Evolutionary conservation across 2,888 invertebrate species (phyloP), one percentile per base, ranked within the genome.

Genomic region (Cephus runcator): DNA sequence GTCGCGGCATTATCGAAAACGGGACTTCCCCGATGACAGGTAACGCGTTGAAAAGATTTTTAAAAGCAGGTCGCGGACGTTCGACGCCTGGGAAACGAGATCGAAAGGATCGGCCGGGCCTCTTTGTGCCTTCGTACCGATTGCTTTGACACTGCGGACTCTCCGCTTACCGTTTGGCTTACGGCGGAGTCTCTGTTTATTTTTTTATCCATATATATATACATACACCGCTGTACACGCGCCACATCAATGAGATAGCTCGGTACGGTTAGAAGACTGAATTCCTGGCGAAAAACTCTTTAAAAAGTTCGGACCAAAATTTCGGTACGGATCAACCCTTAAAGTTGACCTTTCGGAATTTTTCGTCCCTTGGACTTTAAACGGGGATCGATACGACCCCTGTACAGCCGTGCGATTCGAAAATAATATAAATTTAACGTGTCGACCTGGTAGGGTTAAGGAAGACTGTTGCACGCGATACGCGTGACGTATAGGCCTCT

Each of bases 11-110:
- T 56, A 34, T 73, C n/a, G 75, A 79, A 79, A 79, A 79, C 79
- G 79, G 79, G 73, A 79, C 79, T 79, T 79, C 76, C 79, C 76
- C 76, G 79, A 76, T 76, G 79, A 79, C 79, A 73, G 76, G 79
- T 71, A 2, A 56, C 56, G 56, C 56, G 56, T 56, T 56, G 23
- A 56, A 56, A 56, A 56, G 56, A 56, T 56, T 56, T 56, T 56
- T 56, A 56, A 56, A 56, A 56, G 56, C 23, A 56, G 56, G 56
- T 56, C 56, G 56, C 56, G 56, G 23, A 34, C 33, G 34, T 34
- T 15, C 30, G 34, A 30, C 74, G 35, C n/a, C 33, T 30, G 35
- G 34, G 35, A 36, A 74, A 74, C 23, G 74, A 74, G 34, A 35
- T 35, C 33, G 35, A 74, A 36, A 74, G 56, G 56, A 56, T 56